A percentile compares a stretch with the other conserved stretches of the same genome.
Conservation (phyloP, 2,113 vertebrate species). For the Perca schrenkii region DNA sequence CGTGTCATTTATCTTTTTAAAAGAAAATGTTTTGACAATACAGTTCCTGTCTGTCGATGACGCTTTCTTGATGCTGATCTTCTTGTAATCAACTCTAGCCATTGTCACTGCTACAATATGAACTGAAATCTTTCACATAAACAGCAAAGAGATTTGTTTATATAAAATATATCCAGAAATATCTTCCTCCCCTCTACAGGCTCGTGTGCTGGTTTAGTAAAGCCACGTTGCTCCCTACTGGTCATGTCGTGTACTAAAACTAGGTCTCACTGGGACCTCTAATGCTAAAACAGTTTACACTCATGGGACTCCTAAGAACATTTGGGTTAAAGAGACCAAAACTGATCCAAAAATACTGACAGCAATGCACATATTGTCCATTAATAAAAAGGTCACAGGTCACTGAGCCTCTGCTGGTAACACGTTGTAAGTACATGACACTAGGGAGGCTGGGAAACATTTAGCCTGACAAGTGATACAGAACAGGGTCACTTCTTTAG, state of each 20-base stretch:
- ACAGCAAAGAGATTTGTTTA: neutral
- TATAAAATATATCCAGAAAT: neutral
- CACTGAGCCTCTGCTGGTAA: neutral
- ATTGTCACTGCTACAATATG: neutral
- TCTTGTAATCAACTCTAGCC: neutral
- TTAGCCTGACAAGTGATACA: neutral
- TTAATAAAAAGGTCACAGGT: constrained; percentile 18
- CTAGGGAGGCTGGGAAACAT: neutral
- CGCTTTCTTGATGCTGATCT: neutral
- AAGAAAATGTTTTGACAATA: neutral
- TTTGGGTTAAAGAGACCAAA: too few species aligned
- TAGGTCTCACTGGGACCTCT: neutral
- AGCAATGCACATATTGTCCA: neutral
- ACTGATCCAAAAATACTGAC: neutral
- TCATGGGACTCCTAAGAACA: too few species aligned
- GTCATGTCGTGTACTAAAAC: neutral
- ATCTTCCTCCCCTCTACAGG: neutral
- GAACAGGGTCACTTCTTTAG: neutral
- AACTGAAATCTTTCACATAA: neutral
- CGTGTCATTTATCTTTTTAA: neutral
- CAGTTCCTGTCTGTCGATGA: neutral
- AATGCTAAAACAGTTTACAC: neutral
- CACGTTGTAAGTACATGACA: neutral
- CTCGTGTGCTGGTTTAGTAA: neutral
- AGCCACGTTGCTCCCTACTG: constrained; percentile 37